phyloP scores from a whole-genome alignment of 2,888 invertebrate species.

The Abscondita cerata region DNA sequence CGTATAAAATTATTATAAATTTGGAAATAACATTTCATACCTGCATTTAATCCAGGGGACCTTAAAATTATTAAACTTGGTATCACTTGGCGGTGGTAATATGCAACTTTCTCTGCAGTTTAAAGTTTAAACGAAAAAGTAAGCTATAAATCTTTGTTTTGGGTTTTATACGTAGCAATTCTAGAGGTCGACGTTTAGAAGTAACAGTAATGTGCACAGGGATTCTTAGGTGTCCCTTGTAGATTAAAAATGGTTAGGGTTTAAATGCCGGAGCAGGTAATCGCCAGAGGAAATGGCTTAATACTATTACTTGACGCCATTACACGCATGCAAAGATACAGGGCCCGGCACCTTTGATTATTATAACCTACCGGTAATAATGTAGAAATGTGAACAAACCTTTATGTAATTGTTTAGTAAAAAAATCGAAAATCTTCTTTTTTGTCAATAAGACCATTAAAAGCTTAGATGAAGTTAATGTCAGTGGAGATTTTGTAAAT shows the following conservation, averaged over 20 bases:
- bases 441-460: too few relatives aligned
- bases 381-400: not conserved
- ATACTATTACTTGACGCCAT: conserved; percentile 32
- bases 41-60: conserved; percentile 18
- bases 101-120: not conserved
- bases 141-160: not conserved
- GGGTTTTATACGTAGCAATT: conserved; percentile 21
- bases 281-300: conserved; percentile 32
- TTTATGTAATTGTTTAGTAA: too few relatives aligned
- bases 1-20: not conserved
- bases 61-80: conserved; percentile 21
- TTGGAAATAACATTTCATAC: too few relatives aligned
- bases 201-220: conserved; percentile 24
- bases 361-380: conserved; percentile 10
- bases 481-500: too few relatives aligned
- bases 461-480: too few relatives aligned
- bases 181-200: conserved; percentile 23
- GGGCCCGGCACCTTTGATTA: conserved; percentile 24
- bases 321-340: conserved; percentile 27
- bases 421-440: too few relatives aligned
- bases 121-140: not conserved
- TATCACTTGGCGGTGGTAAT: conserved; percentile 6
- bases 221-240: conserved; percentile 26
- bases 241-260: conserved; percentile 32
- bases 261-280: conserved; percentile 27